Conservation (phyloP, 2,797 vertebrate species). For the Rhadinocentrus ornatus region DNA sequence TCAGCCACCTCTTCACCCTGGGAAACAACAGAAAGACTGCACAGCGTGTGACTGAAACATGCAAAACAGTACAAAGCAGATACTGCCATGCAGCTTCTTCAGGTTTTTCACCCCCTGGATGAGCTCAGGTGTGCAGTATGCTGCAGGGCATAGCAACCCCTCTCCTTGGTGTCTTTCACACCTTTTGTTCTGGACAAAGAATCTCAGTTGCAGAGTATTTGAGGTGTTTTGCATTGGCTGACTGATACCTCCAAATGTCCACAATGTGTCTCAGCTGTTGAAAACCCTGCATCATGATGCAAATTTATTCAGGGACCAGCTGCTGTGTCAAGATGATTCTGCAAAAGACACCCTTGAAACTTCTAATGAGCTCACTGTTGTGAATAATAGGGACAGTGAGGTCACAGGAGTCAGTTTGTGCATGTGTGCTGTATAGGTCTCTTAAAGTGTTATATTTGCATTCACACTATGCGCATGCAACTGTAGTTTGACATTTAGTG, state of each 20-base stretch:
- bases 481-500: slow-evolving; percentile 26
- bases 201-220: slow-evolving; percentile 5
- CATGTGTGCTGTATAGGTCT: not conserved
- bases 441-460: not conserved
- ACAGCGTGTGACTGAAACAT: slow-evolving; percentile 28
- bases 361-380: slow-evolving; percentile 70
- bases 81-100: not conserved
- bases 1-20: slow-evolving; percentile 32
- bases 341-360: slow-evolving; percentile 71
- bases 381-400: slow-evolving; percentile 56
- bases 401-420: slow-evolving; percentile 47
- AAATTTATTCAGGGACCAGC: slow-evolving; percentile 77
- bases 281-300: slow-evolving; percentile 59
- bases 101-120: slow-evolving; percentile 4
- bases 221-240: slow-evolving; percentile 23
- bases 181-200: slow-evolving; percentile 13
- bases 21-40: slow-evolving; percentile 12
- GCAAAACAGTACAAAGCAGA: slow-evolving; percentile 8
- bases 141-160: not conserved
- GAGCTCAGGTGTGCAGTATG: slow-evolving; percentile 11
- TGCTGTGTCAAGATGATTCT: slow-evolving; percentile 73
- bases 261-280: slow-evolving; percentile 48
- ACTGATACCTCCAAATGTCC: slow-evolving; percentile 51
- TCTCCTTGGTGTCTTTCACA: slow-evolving; percentile 5
- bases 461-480: slow-evolving; percentile 12